Evolutionary conservation across 2,888 invertebrate species (phyloP), one percentile per base, ranked within the genome.

Genomic region (Pyralis farinalis): DNA sequence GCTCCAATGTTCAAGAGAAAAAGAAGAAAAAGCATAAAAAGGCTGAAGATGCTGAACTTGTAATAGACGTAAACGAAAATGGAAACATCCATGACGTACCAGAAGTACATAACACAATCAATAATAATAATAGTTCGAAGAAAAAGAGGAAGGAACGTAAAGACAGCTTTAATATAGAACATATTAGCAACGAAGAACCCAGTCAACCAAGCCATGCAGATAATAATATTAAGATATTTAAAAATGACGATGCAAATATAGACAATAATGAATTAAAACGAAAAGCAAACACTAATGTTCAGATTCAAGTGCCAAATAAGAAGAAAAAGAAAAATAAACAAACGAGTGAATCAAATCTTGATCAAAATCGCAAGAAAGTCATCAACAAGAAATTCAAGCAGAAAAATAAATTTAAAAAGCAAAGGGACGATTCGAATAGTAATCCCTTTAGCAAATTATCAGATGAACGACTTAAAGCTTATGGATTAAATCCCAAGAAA

Each of bases 401-500:
- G 10, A 70, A 67, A 35, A 56, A 65, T 44, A 71, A 67, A 46
- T 56, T 63, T 44, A 67, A 70, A 36, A 66, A 55, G 39, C 52
- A 51, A 11, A 59, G 51, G 22, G 59, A 51, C 1, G 58, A 63
- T 33, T 55, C 62, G 1, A 57, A 58, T 8, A 67, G 68, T 20
- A 75, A 85, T 54, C 81, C 83, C 6, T 57, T 87, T 11, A 63
- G 60, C 25, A 81, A 78, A 38, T 69, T 95, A 16, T 93, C 95
- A 1, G 95, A 97, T 73, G 94, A 95, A 51, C 91, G 98, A 51
- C 88, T 99, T 6, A 92, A 94, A 64, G 97, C 97, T 0, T 99
- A 96, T 72, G 98, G 98, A 39, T 92, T 98, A 28, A 97, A 97
- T 87, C 97, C 97, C 0, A 96, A 95, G 63, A 97, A 96, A 70